Conservation (phyloP, 2,888 invertebrate species). For the Microplitis deprimator region DNA sequence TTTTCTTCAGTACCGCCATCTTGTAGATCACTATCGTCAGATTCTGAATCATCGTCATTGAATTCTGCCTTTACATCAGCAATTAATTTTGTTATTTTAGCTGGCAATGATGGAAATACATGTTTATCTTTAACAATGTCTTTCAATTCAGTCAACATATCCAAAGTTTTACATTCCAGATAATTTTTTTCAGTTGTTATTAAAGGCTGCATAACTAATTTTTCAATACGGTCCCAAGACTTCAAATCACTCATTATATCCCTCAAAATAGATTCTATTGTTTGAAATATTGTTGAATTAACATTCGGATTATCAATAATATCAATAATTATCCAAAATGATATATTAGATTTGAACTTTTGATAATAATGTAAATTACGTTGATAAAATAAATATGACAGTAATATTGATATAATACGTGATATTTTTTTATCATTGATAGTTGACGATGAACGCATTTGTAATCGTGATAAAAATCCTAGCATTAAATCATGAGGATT, state of each 20-base stretch:
- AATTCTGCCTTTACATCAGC: not conserved
- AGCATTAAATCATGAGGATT: constrained; percentile 48
- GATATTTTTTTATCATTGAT: constrained; percentile 22
- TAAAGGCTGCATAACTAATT: not conserved
- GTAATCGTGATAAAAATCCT: constrained; percentile 46
- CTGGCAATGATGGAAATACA: not conserved
- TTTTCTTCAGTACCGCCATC: too few species aligned
- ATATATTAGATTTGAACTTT: constrained; percentile 35
- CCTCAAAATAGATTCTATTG: constrained; percentile 18
- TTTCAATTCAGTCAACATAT: not conserved
- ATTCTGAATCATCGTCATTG: not conserved
- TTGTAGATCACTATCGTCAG: too few species aligned
- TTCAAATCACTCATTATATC: constrained; percentile 36
- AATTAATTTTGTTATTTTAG: not conserved
- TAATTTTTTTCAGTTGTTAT: constrained; percentile 13
- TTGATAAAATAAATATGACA: constrained; percentile 44
- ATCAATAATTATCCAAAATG: constrained; percentile 47
- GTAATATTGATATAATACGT: constrained; percentile 37
- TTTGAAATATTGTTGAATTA: not conserved
- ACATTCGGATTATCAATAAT: constrained; percentile 33
- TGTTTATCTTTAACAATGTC: not conserved
- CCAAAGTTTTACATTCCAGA: constrained; percentile 19
- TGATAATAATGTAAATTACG: constrained; percentile 34
- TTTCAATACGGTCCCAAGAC: constrained; percentile 16
- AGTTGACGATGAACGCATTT: constrained; percentile 34